Conservation (phyloP, 2,888 invertebrate genomes). For the Cremastobaeus sp. region DNA sequence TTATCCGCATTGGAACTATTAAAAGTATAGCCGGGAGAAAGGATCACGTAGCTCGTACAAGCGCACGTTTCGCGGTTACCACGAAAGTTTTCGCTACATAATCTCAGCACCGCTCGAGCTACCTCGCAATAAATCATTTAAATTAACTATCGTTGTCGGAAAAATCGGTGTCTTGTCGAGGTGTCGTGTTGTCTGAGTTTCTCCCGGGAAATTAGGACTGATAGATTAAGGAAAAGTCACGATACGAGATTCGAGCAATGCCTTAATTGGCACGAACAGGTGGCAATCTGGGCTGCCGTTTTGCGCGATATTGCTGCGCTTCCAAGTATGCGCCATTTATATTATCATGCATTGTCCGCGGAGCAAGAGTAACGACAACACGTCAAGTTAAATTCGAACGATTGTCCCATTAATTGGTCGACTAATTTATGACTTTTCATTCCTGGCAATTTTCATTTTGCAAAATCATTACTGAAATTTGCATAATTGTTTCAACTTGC, state of each 20-base stretch:
- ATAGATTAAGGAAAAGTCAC: slow-evolving; percentile 55
- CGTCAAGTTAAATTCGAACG: no score
- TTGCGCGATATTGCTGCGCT: slow-evolving; percentile 19
- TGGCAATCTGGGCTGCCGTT: slow-evolving; percentile 51
- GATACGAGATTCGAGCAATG: slow-evolving; percentile 49
- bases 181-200: slow-evolving; percentile 49
- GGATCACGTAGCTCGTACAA: slow-evolving; percentile 51
- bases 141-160: slow-evolving; percentile 62
- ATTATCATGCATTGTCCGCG: slow-evolving; percentile 31
- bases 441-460: no score
- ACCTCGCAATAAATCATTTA: slow-evolving; percentile 63
- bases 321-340: slow-evolving; percentile 34
- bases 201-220: slow-evolving; percentile 58
- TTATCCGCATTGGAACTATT: slow-evolving; percentile 52
- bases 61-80: slow-evolving; percentile 51
- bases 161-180: slow-evolving; percentile 52
- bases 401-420: neutral
- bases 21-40: slow-evolving; percentile 59
- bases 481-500: neutral
- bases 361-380: slow-evolving; percentile 21
- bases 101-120: slow-evolving; percentile 53
- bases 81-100: slow-evolving; percentile 51
- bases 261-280: slow-evolving; percentile 61
- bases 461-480: no score
- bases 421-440: neutral